Conservation (phyloP, 2,113 vertebrate species). For the Atractosteus spatula region DNA sequence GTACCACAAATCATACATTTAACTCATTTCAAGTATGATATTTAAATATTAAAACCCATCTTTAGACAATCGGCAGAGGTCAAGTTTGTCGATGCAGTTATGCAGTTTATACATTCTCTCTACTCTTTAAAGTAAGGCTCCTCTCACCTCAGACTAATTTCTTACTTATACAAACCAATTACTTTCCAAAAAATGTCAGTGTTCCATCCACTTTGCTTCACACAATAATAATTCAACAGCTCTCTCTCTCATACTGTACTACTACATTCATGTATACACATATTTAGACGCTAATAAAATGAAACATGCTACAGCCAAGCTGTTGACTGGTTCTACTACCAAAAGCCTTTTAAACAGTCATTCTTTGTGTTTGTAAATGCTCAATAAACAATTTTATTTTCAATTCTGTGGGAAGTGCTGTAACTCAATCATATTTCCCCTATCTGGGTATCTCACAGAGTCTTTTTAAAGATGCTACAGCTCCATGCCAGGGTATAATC, state of each 20-base stretch:
- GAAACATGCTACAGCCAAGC: no score
- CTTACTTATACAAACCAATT: no score
- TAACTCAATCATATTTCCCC: background rate
- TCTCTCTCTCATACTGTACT: no score
- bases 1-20: background rate
- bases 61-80: background rate
- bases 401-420: background rate
- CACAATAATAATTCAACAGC: background rate
- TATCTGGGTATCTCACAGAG: background rate
- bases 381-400: background rate
- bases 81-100: no score
- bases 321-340: no score
- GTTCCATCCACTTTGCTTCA: background rate
- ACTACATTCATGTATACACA: no score
- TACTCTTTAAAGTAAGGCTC: no score
- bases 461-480: background rate
- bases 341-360: no score
- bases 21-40: background rate
- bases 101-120: no score
- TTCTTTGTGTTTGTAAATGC: background rate
- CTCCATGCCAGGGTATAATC: background rate
- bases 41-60: background rate
- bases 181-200: no score
- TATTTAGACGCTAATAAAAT: no score
- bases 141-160: no score